Percentiles rank a stretch among this genome's conserved stretches.
Evolutionary conservation across 2,888 invertebrate species (phyloP).

Genomic region (Brenthis hecate): DNA sequence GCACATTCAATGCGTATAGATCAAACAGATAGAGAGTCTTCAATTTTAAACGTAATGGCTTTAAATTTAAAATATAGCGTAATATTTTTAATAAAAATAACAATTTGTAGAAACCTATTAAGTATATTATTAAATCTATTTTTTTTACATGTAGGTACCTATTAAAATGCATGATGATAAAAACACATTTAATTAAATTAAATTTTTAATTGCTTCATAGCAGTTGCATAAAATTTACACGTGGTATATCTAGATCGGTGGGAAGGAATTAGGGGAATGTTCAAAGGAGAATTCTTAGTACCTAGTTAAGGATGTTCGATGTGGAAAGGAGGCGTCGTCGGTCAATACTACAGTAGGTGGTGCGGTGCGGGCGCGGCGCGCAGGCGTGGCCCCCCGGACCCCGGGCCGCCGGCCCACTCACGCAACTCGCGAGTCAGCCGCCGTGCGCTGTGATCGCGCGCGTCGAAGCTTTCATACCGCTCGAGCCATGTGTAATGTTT

Average conservation of each 20-base stretch:
- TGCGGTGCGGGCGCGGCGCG: constrained; percentile 77
- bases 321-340: constrained; percentile 81
- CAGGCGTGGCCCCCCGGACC: constrained; percentile 51
- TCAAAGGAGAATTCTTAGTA: constrained; percentile 76
- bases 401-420: constrained; percentile 64
- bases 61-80: neutral
- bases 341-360: constrained; percentile 79
- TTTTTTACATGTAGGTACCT: too few species aligned
- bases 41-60: neutral
- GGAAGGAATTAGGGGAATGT: constrained; percentile 75
- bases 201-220: constrained; percentile 7
- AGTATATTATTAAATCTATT: too few species aligned
- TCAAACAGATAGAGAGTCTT: constrained; percentile 4
- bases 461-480: constrained; percentile 58
- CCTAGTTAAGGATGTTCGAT: constrained; percentile 80
- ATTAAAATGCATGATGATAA: too few species aligned
- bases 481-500: constrained; percentile 79
- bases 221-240: constrained; percentile 30
- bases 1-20: constrained; percentile 10
- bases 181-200: too few species aligned
- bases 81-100: neutral
- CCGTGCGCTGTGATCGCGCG: constrained; percentile 78
- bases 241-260: constrained; percentile 70
- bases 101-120: too few species aligned
- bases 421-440: constrained; percentile 80